Evolutionary conservation across 37 sponge, comb jelly and placozoan genomes (phyloP).

Genomic region (Bolinopsis microptera): DNA sequence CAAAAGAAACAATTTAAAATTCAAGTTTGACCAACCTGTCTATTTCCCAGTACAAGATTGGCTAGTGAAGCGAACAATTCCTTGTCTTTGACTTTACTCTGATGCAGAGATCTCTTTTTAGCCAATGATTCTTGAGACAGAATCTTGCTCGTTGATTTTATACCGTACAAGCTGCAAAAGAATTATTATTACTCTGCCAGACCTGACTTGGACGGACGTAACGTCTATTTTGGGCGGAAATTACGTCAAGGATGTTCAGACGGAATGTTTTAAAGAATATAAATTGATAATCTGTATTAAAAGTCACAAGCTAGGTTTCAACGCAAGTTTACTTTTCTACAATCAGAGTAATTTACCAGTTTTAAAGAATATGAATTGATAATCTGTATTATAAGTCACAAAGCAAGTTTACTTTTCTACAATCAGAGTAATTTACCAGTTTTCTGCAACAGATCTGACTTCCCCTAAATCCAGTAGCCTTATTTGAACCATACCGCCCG

Average conservation of each 20-base stretch:
- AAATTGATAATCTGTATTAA: too few relatives aligned
- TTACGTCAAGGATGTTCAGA: too few relatives aligned
- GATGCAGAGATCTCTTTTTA: neutral
- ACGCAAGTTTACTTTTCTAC: too few relatives aligned
- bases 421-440: too few relatives aligned
- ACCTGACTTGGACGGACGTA: neutral
- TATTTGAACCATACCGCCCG: neutral
- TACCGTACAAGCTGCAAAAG: neutral
- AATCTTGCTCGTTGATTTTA: neutral
- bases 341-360: too few relatives aligned
- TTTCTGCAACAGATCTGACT: neutral
- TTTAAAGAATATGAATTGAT: too few relatives aligned
- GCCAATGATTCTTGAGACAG: neutral
- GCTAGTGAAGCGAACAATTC: neutral
- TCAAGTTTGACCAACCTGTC: slow-evolving; percentile 41
- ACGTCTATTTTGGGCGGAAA: too few relatives aligned
- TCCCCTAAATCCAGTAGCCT: slow-evolving; percentile 12
- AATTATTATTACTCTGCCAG: neutral
- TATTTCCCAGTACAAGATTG: neutral
- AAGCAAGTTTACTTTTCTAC: too few relatives aligned
- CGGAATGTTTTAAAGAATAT: too few relatives aligned
- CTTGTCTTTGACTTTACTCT: slow-evolving; percentile 10
- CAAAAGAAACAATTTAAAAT: too few relatives aligned
- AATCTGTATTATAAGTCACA: too few relatives aligned
- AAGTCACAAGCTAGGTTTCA: too few relatives aligned